Evolutionary conservation across 2,888 invertebrate genomes (phyloP).

Genomic region (Candidula unifasciata): DNA sequence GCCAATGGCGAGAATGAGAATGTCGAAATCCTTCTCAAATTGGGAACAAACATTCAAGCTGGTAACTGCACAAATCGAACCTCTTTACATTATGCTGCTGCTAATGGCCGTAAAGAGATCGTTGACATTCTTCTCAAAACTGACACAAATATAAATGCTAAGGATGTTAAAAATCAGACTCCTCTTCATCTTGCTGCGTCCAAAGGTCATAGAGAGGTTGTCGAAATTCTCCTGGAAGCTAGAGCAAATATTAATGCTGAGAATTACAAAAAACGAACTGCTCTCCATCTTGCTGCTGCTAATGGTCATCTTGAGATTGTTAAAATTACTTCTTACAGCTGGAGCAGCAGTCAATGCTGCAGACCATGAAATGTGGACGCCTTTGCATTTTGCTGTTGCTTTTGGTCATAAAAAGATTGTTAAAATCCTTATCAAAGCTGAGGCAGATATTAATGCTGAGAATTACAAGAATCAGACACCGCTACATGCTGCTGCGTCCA

Average conservation of each 20-base stretch:
- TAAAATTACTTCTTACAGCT: too few species aligned
- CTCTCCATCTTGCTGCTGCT: too few species aligned
- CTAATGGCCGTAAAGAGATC: background rate
- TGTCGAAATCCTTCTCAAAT: background rate
- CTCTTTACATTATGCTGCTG: background rate
- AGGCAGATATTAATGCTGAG: too few species aligned
- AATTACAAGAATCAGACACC: background rate
- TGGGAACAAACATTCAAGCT: background rate
- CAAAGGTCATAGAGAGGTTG: background rate
- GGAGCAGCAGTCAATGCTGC: background rate
- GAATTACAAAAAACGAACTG: too few species aligned
- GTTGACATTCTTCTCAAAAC: background rate
- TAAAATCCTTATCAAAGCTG: background rate
- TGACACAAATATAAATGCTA: background rate
- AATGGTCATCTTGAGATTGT: too few species aligned
- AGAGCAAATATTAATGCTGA: too few species aligned
- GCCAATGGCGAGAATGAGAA: background rate
- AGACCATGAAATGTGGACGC: too few species aligned
- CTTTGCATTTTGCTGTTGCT: background rate
- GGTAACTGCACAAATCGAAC: background rate
- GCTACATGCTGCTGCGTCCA: background rate
- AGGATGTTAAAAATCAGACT: background rate
- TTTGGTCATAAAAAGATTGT: background rate
- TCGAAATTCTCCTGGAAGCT: background rate
- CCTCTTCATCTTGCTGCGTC: background rate